Percentiles rank a stretch among this genome's conserved stretches.
Evolutionary conservation across 2,888 invertebrate species (phyloP).

Genomic region (Lissocephala sabroskyi): DNA sequence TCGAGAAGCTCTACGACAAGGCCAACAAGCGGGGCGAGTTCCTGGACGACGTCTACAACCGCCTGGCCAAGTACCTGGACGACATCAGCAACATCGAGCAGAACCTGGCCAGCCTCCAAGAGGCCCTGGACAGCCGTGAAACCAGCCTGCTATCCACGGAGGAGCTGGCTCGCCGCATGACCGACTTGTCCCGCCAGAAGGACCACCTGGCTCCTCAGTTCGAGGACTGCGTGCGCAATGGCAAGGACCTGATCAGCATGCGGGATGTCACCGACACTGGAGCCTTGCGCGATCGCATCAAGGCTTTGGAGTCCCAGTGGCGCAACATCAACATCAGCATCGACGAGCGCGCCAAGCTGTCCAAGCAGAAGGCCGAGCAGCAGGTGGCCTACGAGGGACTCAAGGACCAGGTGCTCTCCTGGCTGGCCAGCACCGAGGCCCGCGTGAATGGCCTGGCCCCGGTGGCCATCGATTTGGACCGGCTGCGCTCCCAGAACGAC

Average conservation of each 20-base stretch:
- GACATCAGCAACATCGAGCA: conserved; percentile 81
- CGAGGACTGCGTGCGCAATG: conserved; percentile 85
- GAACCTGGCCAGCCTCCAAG: conserved; percentile 80
- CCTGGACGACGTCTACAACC: conserved; percentile 83
- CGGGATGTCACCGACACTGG: conserved; percentile 92
- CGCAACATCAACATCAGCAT: conserved; percentile 86
- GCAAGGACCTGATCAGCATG: conserved; percentile 85
- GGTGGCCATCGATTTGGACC: conserved; percentile 90
- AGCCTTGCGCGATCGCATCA: conserved; percentile 86
- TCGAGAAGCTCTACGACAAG: conserved; percentile 88
- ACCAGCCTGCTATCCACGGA: conserved; percentile 78
- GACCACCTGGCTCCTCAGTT: conserved; percentile 79
- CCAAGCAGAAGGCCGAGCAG: conserved; percentile 88
- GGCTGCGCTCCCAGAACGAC: conserved; percentile 86
- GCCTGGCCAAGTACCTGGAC: conserved; percentile 79
- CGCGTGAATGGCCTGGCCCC: conserved; percentile 84
- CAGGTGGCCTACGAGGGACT: conserved; percentile 88
- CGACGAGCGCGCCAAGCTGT: conserved; percentile 88
- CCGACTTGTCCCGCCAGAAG: conserved; percentile 73
- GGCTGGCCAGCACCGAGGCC: conserved; percentile 87
- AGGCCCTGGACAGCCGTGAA: conserved; percentile 83
- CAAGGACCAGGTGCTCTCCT: conserved; percentile 84
- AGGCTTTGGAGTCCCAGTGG: conserved; percentile 91
- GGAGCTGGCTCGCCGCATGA: conserved; percentile 77
- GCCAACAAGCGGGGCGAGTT: conserved; percentile 85